phyloP scores from a whole-genome alignment of 2,113 vertebrate genomes.

The Ictalurus furcatus region DNA sequence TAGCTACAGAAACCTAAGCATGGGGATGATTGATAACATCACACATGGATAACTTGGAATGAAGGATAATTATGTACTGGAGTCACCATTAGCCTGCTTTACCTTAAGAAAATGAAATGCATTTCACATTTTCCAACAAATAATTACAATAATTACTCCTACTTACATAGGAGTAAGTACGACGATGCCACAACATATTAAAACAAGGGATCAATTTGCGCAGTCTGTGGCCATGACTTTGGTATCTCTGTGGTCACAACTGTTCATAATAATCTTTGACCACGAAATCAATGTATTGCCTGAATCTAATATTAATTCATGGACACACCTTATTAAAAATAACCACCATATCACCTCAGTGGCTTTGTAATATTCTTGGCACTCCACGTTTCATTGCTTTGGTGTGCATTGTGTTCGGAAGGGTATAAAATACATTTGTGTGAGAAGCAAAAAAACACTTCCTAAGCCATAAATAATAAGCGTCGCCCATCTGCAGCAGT shows the following conservation, averaged over 20 bases:
- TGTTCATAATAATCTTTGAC: neutral
- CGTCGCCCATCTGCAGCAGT: constrained; percentile 5
- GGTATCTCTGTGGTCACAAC: too few species aligned
- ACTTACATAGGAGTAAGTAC: neutral
- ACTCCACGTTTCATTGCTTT: constrained; percentile 2
- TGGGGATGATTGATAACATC: neutral
- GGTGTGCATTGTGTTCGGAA: neutral
- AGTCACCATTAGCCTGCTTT: neutral
- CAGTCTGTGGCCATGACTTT: neutral
- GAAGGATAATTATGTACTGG: neutral
- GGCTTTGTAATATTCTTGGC: neutral
- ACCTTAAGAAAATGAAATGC: neutral
- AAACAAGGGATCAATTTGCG: neutral
- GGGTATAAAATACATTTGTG: neutral
- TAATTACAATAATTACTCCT: neutral
- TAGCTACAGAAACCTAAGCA: neutral
- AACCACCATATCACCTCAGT: neutral
- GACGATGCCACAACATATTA: neutral
- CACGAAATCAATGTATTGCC: neutral
- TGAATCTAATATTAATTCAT: constrained; percentile 1
- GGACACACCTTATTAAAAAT: neutral
- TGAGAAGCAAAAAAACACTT: neutral
- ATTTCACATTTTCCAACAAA: neutral
- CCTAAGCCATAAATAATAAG: constrained; percentile 36
- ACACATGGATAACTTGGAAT: neutral